phyloP scores from a whole-genome alignment of 2,888 invertebrate species.

The Drosophila helvetica region DNA sequence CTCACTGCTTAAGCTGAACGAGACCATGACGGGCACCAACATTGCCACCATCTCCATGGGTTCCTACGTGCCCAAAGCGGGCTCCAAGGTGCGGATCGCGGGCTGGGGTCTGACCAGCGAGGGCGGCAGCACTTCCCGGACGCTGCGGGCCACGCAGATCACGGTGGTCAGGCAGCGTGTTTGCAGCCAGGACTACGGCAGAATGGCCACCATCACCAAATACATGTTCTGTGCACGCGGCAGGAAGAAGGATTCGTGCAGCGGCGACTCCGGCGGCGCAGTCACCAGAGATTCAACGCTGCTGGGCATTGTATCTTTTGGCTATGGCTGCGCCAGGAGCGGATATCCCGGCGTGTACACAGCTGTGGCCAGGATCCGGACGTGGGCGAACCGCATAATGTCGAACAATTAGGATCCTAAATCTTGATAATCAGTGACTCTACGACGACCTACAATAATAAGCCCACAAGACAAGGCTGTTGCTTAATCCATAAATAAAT shows the following conservation, averaged over 20 bases:
- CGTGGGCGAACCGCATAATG: conserved; percentile 37
- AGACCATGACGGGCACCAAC: conserved; percentile 52
- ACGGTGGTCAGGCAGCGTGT: background rate
- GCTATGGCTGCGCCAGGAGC: conserved; percentile 81
- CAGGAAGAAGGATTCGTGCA: conserved; percentile 65
- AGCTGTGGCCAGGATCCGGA: background rate
- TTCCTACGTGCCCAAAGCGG: conserved; percentile 15
- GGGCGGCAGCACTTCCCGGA: conserved; percentile 35
- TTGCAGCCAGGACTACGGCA: conserved; percentile 36
- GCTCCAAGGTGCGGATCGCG: conserved; percentile 38
- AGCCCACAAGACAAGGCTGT: background rate
- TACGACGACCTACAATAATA: background rate
- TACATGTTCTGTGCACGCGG: conserved; percentile 69
- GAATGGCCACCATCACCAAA: conserved; percentile 40
- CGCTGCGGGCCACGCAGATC: conserved; percentile 35
- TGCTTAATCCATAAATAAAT: background rate
- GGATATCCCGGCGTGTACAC: conserved; percentile 91
- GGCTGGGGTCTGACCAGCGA: conserved; percentile 68
- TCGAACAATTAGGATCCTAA: conserved; percentile 31
- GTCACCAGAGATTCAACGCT: conserved; percentile 50
- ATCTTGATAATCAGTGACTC: conserved; percentile 1
- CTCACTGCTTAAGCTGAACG: conserved; percentile 51
- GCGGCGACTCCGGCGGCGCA: conserved; percentile 79
- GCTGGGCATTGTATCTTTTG: conserved; percentile 88
- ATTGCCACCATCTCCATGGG: conserved; percentile 50